Percentiles rank a stretch among this genome's conserved stretches.
These are phyloP conservation scores for Drosophila ustulata DNA, from an alignment of 2,888 invertebrate genomes.

Conservation along the genomic window DNA sequence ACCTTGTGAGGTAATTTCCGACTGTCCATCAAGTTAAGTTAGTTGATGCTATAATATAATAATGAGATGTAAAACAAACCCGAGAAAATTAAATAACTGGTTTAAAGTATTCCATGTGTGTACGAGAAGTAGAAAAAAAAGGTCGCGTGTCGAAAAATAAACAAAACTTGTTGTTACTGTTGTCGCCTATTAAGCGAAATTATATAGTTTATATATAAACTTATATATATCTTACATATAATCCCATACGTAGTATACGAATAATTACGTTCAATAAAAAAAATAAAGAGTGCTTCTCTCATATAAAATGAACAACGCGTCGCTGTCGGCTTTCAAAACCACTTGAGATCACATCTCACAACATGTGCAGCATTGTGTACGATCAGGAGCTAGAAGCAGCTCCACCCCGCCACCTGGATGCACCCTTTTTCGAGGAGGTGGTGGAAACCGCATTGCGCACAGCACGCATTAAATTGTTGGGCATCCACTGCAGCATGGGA, in stretches of 20 bases:
- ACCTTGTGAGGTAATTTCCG: conserved; percentile 19
- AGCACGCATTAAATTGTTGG: conserved; percentile 49
- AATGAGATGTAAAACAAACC: conserved; percentile 10
- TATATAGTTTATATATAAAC: conserved; percentile 21
- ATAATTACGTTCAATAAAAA: conserved; percentile 35
- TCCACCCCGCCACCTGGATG: conserved; percentile 66
- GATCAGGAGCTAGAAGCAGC: conserved; percentile 52
- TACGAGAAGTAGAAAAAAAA: conserved; percentile 4
- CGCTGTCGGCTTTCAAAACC: conserved; percentile 32
- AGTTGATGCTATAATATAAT: not conserved
- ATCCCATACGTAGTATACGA: conserved; percentile 6
- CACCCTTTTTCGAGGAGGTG: conserved; percentile 74
- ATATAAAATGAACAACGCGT: conserved; percentile 49
- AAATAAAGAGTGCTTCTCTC: conserved; percentile 1
- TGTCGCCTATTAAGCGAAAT: conserved; percentile 50
- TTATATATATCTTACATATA: conserved; percentile 3
- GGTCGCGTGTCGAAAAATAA: conserved; percentile 51
- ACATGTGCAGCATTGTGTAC: conserved; percentile 72
- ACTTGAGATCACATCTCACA: conserved; percentile 10
- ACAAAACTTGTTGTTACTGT: conserved; percentile 13
- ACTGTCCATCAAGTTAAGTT: conserved; percentile 2
- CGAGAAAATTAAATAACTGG: conserved; percentile 27
- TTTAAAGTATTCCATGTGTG: conserved; percentile 25
- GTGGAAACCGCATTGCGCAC: conserved; percentile 73
- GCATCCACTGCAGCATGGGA: conserved; percentile 64